These are phyloP conservation scores for Eilema depressum DNA, from an alignment of 2,888 invertebrate species.

Conservation along the genomic window DNA sequence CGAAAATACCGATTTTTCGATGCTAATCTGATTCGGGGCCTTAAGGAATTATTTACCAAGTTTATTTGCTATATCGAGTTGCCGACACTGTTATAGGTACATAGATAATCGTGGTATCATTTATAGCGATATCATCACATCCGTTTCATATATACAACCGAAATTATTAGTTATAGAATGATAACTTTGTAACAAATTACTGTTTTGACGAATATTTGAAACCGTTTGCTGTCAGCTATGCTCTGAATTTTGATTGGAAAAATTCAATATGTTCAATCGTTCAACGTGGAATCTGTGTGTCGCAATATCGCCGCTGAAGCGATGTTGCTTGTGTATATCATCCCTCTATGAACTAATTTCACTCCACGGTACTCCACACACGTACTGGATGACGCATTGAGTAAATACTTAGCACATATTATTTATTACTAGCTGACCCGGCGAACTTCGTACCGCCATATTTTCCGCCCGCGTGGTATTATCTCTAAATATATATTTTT, in stretches of 20 bases:
- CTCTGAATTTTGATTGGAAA: not conserved
- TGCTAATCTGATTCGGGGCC: no score
- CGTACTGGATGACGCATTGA: not conserved
- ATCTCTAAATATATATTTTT: no score
- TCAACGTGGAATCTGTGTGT: not conserved
- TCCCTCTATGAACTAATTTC: not conserved
- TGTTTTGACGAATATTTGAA: slow-evolving; percentile 1
- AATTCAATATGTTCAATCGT: not conserved
- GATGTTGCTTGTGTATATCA: not conserved
- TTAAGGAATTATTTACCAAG: no score
- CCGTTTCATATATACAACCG: not conserved
- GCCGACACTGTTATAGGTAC: no score
- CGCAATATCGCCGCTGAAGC: not conserved
- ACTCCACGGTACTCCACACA: no score
- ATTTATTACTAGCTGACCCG: no score
- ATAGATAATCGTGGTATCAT: not conserved
- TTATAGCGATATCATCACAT: not conserved
- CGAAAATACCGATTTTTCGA: no score
- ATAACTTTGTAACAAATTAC: not conserved
- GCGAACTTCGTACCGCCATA: no score
- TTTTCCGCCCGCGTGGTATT: no score
- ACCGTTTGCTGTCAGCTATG: not conserved
- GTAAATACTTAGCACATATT: not conserved
- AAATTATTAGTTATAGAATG: not conserved
- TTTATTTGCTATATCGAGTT: no score